Conservation (phyloP, 2,113 vertebrate species). For the Butorides virescens region DNA sequence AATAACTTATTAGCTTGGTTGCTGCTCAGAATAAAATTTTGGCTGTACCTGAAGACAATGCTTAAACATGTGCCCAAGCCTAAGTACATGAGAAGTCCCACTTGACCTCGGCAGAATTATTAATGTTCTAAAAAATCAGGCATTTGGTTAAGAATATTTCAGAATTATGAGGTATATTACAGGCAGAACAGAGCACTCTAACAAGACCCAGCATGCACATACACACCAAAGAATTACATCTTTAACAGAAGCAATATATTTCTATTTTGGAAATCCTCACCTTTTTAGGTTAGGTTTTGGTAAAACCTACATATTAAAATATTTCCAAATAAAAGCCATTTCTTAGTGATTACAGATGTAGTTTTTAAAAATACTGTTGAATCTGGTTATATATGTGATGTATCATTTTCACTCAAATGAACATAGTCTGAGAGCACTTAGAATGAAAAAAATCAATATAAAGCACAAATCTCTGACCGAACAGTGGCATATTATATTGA, state of each 20-base stretch:
- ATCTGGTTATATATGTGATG: slow-evolving; percentile 35
- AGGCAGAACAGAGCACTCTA: neutral
- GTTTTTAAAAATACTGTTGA: neutral
- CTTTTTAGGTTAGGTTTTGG: neutral
- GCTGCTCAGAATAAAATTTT: neutral
- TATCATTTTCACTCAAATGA: slow-evolving; percentile 64
- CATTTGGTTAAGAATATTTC: neutral
- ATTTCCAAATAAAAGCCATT: slow-evolving; percentile 30
- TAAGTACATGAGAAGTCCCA: neutral
- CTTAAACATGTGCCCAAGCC: neutral
- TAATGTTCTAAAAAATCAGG: neutral
- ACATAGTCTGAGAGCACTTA: neutral
- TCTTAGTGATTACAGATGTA: neutral
- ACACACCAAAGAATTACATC: neutral
- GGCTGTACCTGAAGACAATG: neutral
- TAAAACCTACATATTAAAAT: neutral
- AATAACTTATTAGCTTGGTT: neutral
- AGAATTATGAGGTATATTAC: neutral
- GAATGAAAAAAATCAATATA: slow-evolving; percentile 50
- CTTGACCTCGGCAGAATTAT: rapidly evolving
- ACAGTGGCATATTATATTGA: slow-evolving; percentile 54
- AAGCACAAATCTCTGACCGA: slow-evolving; percentile 30
- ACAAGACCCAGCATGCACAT: neutral
- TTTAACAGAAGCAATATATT: neutral
- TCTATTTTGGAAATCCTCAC: neutral